Evolutionary conservation across 2,113 vertebrate genomes (phyloP).

Genomic region (Phocoena phocoena): DNA sequence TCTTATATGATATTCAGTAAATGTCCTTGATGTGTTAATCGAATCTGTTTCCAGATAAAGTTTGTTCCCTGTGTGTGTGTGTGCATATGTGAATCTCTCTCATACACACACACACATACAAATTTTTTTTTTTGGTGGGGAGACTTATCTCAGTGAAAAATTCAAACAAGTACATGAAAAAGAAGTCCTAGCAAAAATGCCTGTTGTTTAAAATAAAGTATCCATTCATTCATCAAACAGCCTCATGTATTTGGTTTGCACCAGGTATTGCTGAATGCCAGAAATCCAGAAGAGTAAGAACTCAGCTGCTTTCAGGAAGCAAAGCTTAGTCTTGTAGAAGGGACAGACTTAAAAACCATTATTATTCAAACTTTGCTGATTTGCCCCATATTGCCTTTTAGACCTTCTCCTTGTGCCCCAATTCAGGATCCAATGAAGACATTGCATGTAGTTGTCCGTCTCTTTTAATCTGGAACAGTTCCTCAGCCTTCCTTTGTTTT

Average conservation of each 20-base stretch:
- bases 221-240: not conserved
- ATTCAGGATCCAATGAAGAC: not conserved
- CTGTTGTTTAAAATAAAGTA: not conserved
- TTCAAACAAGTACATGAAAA: not conserved
- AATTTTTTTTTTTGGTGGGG: not conserved
- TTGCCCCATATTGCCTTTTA: not conserved
- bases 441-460: not conserved
- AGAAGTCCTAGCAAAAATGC: not conserved
- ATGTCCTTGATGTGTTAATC: not conserved
- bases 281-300: not conserved
- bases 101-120: not conserved
- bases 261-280: not conserved
- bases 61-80: not conserved
- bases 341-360: not conserved
- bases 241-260: not conserved
- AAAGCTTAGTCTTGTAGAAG: not conserved
- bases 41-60: not conserved
- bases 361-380: not conserved
- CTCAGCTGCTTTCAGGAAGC: not conserved
- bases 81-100: not conserved
- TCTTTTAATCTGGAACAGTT: not conserved
- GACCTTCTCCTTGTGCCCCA: not conserved
- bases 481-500: not conserved
- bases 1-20: not conserved
- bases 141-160: not conserved